phyloP scores from a whole-genome alignment of 92 coral and sea anemone genomes.

The Zoanthus gigantus region DNA sequence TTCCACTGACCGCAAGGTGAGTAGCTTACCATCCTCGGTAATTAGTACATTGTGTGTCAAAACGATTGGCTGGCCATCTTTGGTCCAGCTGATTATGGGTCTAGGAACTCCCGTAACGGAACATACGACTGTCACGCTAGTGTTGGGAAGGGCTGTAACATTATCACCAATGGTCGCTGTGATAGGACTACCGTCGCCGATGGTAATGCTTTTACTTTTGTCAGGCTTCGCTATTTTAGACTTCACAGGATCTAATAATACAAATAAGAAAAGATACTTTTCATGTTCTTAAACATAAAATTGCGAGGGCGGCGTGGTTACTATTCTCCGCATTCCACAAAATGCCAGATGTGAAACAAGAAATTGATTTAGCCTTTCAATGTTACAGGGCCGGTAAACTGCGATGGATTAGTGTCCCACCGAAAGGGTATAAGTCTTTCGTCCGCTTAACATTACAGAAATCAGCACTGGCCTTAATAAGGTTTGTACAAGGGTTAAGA shows the following conservation, averaged over 20 bases:
- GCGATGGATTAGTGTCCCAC: too few species aligned
- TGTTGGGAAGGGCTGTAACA: constrained; percentile 38
- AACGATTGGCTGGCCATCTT: constrained; percentile 1
- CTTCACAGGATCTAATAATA: constrained; percentile 17
- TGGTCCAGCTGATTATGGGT: constrained; percentile 32
- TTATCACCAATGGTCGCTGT: constrained; percentile 30
- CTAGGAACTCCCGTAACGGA: constrained; percentile 27
- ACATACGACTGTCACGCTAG: constrained; percentile 29
- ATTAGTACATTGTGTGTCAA: not conserved
- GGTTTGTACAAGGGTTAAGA: too few species aligned
- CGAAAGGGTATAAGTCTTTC: too few species aligned
- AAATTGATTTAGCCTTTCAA: too few species aligned
- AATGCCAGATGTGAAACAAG: too few species aligned
- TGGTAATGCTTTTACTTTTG: not conserved
- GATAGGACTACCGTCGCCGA: constrained; percentile 17
- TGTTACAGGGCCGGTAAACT: too few species aligned
- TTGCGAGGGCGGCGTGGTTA: not conserved
- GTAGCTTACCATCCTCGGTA: constrained; percentile 51
- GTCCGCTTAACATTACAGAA: too few species aligned
- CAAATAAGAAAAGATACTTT: not conserved
- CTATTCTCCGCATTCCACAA: too few species aligned
- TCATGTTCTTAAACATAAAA: not conserved
- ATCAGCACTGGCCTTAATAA: too few species aligned
- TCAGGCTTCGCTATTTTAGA: not conserved
- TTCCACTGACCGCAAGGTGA: constrained; percentile 39